phyloP scores from a whole-genome alignment of 2,888 invertebrate genomes.

The Pomacea canaliculata region DNA sequence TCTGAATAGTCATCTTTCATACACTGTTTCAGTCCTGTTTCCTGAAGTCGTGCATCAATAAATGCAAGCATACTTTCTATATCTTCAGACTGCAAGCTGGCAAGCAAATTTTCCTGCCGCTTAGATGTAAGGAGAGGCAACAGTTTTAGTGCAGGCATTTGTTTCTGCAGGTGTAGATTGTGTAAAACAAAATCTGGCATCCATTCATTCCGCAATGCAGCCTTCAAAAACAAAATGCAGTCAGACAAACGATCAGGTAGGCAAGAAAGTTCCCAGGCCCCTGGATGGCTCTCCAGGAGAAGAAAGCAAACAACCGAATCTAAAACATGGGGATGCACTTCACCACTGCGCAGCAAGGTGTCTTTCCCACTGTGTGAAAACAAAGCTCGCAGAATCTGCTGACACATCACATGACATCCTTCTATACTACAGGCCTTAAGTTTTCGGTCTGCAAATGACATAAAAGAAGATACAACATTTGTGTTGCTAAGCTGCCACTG shows the following conservation, averaged over 20 bases:
- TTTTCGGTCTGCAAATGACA: not conserved
- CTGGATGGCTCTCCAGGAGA: constrained; percentile 50
- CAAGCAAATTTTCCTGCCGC: constrained; percentile 51
- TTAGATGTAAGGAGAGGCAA: constrained; percentile 41
- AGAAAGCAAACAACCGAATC: constrained; percentile 49
- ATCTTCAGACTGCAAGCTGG: constrained; percentile 38
- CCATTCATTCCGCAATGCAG: constrained; percentile 46
- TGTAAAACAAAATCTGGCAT: constrained; percentile 55
- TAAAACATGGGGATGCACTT: constrained; percentile 33
- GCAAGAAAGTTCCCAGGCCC: constrained; percentile 49
- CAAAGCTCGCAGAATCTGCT: constrained; percentile 49
- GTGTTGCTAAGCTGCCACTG: constrained; percentile 40
- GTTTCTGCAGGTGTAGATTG: constrained; percentile 51
- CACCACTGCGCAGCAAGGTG: constrained; percentile 47
- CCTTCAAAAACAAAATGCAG: constrained; percentile 47
- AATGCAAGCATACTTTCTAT: constrained; percentile 45
- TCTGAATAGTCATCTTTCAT: constrained; percentile 49
- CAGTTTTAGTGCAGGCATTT: constrained; percentile 44
- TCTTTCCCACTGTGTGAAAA: constrained; percentile 44
- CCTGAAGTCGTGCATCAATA: constrained; percentile 45
- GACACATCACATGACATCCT: constrained; percentile 46
- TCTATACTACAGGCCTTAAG: constrained; percentile 39
- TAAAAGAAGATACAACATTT: constrained; percentile 8
- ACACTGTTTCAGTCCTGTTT: constrained; percentile 43
- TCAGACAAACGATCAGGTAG: constrained; percentile 54